Base-by-base conservation (phyloP, 2,797 vertebrate species). In the Cygnus olor region DNA sequence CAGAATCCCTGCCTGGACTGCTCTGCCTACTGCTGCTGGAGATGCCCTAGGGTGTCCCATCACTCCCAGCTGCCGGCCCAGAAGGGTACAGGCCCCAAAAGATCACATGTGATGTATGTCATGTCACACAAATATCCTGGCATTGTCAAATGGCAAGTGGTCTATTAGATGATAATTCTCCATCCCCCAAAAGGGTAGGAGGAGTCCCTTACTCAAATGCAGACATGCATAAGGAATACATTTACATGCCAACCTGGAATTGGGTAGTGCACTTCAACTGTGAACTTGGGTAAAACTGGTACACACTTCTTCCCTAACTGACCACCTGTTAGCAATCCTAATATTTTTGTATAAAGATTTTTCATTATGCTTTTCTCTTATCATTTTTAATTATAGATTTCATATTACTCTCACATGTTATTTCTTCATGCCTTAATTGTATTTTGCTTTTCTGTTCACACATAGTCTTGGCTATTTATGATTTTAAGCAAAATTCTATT, bases 141-240 rank as follows among this genome's bases (percentile, higher is more conserved):
- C 70, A 63, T 0, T 0, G 2, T 42, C 61, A 80, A 44, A 85
- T 10, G 27, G 36, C 44, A 78, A 27, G 11, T 14, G 66, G 47
- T n/a, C 47, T 83, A 27, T 30, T 12, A 69, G 45, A 32, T 1
- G 3, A 58, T 58, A 63, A 24, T 8, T 65, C 30, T 79, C 32
- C 25, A 57, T 14, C 20, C 16, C 13, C 32, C 1, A 0, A 4
- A 38, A 24, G 28, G 4, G 22, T 24, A 83, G 12, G n/a, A 14
- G 12, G 80, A 65, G 45, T 13, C 45, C 28, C 32, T 42, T 2
- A 1, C 34, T 45, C 58, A 54, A 49, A 53, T 3, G 11, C 7
- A 60, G 28, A 56, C 10, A n/a, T 14, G 19, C 3, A 8, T 5
- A 63, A 63, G 27, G 12, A 27, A 42, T 30, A 65, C 8, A n/a